Evolutionary conservation across 2,797 vertebrate species (phyloP), one percentile per base, ranked within the genome.

Genomic region (Monodelphis domestica): DNA sequence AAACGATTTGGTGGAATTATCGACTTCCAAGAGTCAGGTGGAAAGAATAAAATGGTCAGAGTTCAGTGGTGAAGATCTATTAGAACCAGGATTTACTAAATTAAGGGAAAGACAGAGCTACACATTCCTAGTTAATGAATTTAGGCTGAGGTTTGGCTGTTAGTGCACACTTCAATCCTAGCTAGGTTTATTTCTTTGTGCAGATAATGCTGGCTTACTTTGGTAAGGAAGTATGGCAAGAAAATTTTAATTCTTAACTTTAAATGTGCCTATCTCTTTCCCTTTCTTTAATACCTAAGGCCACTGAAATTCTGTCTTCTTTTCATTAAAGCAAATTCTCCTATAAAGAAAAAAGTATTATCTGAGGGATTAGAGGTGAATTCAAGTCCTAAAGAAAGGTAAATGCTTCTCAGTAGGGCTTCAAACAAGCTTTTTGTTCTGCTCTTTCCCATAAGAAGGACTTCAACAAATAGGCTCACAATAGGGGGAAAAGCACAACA

Each of bases 321-420:
- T 78, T 89, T 78, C 15, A 28, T 6, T 30, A 89, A 17, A 38
- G 26, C 54, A 90, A 91, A 57, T n/a, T 91, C 9, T 0, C 30
- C 50, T 53, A n/a, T 53, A 59, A 29, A 94, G 28, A 55, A 53
- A n/a, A n/a, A 92, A 89, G 54, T 88, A 92, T 30, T 51, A 7
- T 51, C 90, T 70, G 4, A 1, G 54, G 21, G 29, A 89, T 54
- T 84, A 53, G 33, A 54, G 84, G 54, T 89, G 89, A 59, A 91
- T 54, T 54, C 54, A 90, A 89, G 33, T 7, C 4, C 29, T 29
- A 53, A 90, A 29, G 30, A 10, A 91, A 95, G 87, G 45, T 89
- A 55, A 12, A 70, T n/a, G 53, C 5, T 91, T 59, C 2, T 52
- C n/a, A 84, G 38, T 50, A 50, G 38, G 70, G 87, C 24, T 87